Evolutionary conservation across 2,113 vertebrate genomes (phyloP), one percentile per base, ranked within the genome.

Genomic region (Opisthocomus hoazin): DNA sequence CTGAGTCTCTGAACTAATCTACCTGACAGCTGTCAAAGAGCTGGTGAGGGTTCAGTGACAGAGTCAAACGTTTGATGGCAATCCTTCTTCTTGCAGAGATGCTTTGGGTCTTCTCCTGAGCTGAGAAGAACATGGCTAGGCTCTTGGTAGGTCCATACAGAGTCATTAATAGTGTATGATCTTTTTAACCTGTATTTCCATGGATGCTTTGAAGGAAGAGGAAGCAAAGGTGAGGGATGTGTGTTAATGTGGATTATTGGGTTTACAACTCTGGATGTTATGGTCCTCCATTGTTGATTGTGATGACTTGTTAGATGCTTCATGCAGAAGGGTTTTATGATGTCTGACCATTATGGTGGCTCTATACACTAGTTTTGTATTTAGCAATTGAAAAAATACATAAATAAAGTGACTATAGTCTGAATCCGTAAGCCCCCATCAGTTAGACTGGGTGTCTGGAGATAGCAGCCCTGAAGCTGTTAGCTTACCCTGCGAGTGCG

Each of bases 211-310:
- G n/a, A 37, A 56, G 60, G 46, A 81, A 56, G 63, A 79, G 41
- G 23, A 51, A 50, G 21, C 34, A 83, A 71, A 58, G n/a, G 46
- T 45, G 9, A 3, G 5, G 14, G 16, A 13, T 43, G 27, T 32
- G 32, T 15, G 30, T n/a, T 76, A 16, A 9, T 0, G 0, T 6
- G 32, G 14, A 12, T 86, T 68, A 2, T 24, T 50, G n/a, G 15
- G 4, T 50, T 81, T 39, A 30, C 0, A 1, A 9, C n/a, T 27
- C 43, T 39, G 46, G 64, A 21, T 0, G 1, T 60, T 87, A 18
- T 54, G 48, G 32, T 66, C 22, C 12, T 16, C 43, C 19, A 2
- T 4, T 19, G 10, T 3, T 65, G 54, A 17, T 57, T 27, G 36
- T 7, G 27, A 26, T 71, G 48, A 18, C 39, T 88, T 1, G 0